These are phyloP conservation scores for Coelinius sp. DNA, from an alignment of 2,888 invertebrate genomes.

Conservation along the genomic window DNA sequence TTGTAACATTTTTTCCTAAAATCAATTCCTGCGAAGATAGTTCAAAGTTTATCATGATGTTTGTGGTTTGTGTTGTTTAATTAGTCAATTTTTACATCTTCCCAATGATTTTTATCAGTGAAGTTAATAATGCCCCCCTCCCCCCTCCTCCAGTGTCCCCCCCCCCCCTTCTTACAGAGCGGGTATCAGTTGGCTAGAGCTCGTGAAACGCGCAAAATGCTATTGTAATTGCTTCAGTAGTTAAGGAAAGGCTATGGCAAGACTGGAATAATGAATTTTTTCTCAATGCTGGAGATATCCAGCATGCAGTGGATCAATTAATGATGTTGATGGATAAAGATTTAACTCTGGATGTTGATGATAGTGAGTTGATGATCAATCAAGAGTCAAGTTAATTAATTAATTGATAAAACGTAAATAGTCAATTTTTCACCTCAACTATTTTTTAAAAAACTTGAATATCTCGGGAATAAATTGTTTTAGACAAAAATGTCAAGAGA, in stretches of 20 bases:
- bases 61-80: too few relatives aligned
- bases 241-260: neutral
- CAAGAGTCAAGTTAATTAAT: too few relatives aligned
- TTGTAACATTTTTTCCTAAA: too few relatives aligned
- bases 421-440: too few relatives aligned
- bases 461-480: too few relatives aligned
- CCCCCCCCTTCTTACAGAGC: slow-evolving; percentile 3
- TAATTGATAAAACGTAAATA: too few relatives aligned
- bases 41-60: too few relatives aligned
- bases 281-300: neutral
- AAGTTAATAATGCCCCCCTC: slow-evolving; percentile 12
- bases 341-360: neutral
- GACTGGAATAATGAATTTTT: neutral
- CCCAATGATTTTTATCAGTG: slow-evolving; percentile 5
- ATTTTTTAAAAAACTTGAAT: too few relatives aligned
- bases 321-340: neutral
- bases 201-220: neutral
- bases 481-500: too few relatives aligned
- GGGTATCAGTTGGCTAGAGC: slow-evolving; percentile 4
- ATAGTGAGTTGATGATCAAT: neutral
- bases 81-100: neutral
- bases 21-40: too few relatives aligned
- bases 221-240: neutral
- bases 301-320: neutral
- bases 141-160: slow-evolving; percentile 5